Conservation (phyloP, 2,888 invertebrate genomes). For the Orthosia gothica region DNA sequence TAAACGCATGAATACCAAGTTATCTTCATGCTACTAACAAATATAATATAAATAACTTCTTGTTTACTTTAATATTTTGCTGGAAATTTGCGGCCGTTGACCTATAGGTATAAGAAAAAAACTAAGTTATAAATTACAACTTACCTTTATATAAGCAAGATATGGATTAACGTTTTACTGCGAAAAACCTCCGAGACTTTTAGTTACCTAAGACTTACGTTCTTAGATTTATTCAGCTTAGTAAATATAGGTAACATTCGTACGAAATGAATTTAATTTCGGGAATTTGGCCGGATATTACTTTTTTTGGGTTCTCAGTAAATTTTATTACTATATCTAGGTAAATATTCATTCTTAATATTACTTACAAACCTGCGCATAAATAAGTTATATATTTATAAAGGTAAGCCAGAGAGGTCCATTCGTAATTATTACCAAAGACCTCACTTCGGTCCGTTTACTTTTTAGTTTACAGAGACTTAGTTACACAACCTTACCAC, state of each 20-base stretch:
- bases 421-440: slow-evolving; percentile 24
- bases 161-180: not conserved
- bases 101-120: no score
- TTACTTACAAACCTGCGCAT: not conserved
- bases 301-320: slow-evolving; percentile 5
- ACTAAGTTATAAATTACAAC: not conserved
- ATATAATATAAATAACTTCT: not conserved
- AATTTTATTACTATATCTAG: not conserved
- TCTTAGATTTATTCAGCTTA: not conserved
- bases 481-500: slow-evolving; percentile 42
- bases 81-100: not conserved
- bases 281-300: not conserved
- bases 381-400: not conserved
- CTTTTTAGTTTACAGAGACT: slow-evolving; percentile 47
- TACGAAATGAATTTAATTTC: slow-evolving; percentile 19
- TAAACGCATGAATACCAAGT: no score
- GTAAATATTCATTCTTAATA: not conserved
- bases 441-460: slow-evolving; percentile 19
- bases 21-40: no score
- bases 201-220: not conserved
- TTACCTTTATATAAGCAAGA: slow-evolving; percentile 1
- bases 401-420: slow-evolving; percentile 1
- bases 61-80: not conserved
- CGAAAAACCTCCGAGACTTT: slow-evolving; percentile 1
- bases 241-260: slow-evolving; percentile 7